These are phyloP conservation scores for Sclerodermus sp. DNA, from an alignment of 2,888 invertebrate genomes.

Conservation along the genomic window DNA sequence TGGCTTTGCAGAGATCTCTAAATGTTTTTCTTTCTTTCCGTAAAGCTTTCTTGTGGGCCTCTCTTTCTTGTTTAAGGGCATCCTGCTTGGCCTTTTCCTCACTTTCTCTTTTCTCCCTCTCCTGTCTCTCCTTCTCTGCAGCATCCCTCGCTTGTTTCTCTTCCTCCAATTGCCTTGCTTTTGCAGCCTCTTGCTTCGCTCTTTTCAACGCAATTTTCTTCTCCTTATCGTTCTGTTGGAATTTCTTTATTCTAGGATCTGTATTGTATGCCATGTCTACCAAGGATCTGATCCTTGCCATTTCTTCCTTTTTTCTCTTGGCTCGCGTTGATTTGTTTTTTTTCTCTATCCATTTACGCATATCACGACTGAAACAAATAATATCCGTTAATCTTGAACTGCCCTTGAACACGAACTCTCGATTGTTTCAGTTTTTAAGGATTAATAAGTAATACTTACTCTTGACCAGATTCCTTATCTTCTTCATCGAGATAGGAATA, in stretches of 20 bases:
- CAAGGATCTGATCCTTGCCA: slow-evolving; percentile 83
- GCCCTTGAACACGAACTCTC: too few species aligned
- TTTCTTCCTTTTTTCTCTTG: slow-evolving; percentile 96
- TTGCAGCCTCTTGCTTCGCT: slow-evolving; percentile 82
- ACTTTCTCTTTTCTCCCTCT: slow-evolving; percentile 77
- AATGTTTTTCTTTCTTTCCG: slow-evolving; percentile 85
- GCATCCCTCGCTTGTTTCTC: slow-evolving; percentile 75
- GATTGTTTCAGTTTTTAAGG: too few species aligned
- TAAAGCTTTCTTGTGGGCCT: slow-evolving; percentile 79
- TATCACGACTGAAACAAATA: slow-evolving; percentile 69
- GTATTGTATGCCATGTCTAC: slow-evolving; percentile 93
- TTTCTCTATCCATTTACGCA: slow-evolving; percentile 97
- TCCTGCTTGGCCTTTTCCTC: slow-evolving; percentile 82
- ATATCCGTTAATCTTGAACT: too few species aligned
- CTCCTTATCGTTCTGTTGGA: slow-evolving; percentile 93
- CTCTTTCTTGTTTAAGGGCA: slow-evolving; percentile 81
- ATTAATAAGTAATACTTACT: slow-evolving; percentile 54
- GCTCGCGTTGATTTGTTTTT: slow-evolving; percentile 92
- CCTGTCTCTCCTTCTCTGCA: slow-evolving; percentile 62
- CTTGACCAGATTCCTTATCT: slow-evolving; percentile 96
- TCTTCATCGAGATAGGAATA: slow-evolving; percentile 98
- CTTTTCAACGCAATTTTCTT: slow-evolving; percentile 85
- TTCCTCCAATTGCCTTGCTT: slow-evolving; percentile 82
- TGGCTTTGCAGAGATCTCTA: slow-evolving; percentile 77
- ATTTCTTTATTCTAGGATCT: slow-evolving; percentile 90